Conservation (phyloP, 2,797 vertebrate species). For the Chrosomus eos region DNA sequence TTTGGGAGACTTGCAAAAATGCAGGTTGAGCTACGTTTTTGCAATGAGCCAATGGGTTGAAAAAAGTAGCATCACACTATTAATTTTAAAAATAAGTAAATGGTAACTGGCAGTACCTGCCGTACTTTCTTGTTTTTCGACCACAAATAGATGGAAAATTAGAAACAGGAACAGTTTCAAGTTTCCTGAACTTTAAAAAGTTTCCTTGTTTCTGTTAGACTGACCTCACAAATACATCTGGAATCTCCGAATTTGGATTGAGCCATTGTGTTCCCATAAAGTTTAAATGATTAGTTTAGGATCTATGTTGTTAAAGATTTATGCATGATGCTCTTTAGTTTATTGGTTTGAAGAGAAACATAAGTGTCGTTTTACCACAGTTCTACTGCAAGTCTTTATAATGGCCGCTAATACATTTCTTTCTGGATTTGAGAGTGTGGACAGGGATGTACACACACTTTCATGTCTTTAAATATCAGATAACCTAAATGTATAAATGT, state of each 20-base stretch:
- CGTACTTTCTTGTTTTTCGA: neutral
- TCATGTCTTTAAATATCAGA: neutral
- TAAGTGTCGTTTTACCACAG: neutral
- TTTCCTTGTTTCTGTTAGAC: neutral
- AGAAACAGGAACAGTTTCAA: neutral
- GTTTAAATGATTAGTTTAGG: neutral
- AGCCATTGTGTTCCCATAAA: neutral
- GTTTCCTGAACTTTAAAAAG: neutral
- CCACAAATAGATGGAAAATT: neutral
- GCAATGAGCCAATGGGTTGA: neutral
- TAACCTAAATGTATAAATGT: neutral
- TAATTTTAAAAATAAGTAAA: neutral
- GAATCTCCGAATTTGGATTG: neutral
- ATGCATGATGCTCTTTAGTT: neutral
- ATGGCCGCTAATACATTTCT: neutral
- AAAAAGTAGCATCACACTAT: neutral
- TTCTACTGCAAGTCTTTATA: neutral
- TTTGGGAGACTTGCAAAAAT: neutral
- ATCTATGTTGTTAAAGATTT: neutral
- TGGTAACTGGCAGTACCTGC: neutral
- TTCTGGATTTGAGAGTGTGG: neutral
- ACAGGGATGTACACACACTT: neutral
- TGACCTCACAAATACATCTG: conserved; percentile 3
- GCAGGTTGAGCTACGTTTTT: neutral
- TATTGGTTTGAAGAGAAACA: conserved; percentile 18